Conservation (phyloP, 1,140 invertebrate genomes). For the Drosophila elegans region DNA sequence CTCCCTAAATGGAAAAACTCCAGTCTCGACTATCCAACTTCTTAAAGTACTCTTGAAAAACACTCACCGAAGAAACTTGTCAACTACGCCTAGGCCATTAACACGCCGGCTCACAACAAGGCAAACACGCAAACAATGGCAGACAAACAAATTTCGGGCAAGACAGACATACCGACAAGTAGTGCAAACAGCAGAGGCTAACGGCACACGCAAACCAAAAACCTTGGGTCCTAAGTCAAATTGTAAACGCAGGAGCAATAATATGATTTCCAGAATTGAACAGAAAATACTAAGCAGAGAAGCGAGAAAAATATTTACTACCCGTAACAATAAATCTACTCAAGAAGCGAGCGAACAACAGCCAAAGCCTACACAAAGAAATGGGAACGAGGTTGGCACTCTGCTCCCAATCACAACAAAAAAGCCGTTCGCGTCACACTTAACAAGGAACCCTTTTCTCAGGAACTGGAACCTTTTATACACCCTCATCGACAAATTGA, state of each 20-base stretch:
- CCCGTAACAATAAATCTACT: constrained; percentile 77
- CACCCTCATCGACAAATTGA: constrained; percentile 75
- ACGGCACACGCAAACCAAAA: constrained; percentile 50
- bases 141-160: constrained; percentile 19
- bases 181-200: constrained; percentile 20
- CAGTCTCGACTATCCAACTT: constrained; percentile 15
- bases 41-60: constrained; percentile 38
- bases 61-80: constrained; percentile 70
- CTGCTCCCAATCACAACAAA: constrained; percentile 48
- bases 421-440: constrained; percentile 49
- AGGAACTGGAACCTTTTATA: constrained; percentile 44
- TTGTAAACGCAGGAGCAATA: constrained; percentile 29
- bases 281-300: not conserved
- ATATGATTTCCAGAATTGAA: constrained; percentile 14
- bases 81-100: constrained; percentile 76
- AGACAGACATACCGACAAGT: constrained; percentile 29
- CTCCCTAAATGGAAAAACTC: constrained; percentile 51
- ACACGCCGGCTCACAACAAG: constrained; percentile 61
- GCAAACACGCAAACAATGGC: constrained; percentile 15
- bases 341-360: constrained; percentile 46
- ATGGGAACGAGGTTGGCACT: constrained; percentile 10
- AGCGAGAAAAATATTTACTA: constrained; percentile 64
- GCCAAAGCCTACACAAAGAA: constrained; percentile 52
- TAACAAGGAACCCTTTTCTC: constrained; percentile 30
- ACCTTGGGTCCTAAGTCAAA: constrained; percentile 67